Conservation (phyloP, 2,113 vertebrate species). For the Python bivittatus region DNA sequence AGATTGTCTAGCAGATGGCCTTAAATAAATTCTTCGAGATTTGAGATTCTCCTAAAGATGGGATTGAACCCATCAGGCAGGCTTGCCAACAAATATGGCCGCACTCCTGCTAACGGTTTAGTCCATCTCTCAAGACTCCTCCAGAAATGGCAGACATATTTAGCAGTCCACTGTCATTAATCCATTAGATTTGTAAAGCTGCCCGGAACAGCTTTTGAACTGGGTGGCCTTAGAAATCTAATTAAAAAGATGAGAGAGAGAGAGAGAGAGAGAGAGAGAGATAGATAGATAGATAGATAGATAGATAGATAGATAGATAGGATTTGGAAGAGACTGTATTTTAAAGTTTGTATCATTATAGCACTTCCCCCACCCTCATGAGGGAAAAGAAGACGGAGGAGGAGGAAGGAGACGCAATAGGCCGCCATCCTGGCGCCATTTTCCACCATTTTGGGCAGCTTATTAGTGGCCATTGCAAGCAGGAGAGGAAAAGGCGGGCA, state of each 20-base stretch:
- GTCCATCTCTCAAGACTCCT: background rate
- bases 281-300: too few species aligned
- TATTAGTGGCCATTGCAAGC: background rate
- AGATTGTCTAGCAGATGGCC: too few species aligned
- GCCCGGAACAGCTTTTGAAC: background rate
- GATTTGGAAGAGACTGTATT: background rate
- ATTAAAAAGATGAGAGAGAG: background rate
- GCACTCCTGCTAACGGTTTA: too few species aligned
- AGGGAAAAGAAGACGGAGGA: background rate
- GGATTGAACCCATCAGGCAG: too few species aligned
- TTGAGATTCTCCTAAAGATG: too few species aligned
- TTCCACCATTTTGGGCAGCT: background rate
- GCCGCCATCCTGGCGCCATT: background rate
- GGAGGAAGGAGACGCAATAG: background rate
- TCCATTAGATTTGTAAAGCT: background rate
- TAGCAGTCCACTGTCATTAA: background rate
- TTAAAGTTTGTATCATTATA: background rate
- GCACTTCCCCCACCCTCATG: background rate
- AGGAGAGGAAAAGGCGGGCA: background rate
- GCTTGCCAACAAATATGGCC: too few species aligned
- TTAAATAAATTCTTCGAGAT: too few species aligned
- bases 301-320: background rate
- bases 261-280: background rate
- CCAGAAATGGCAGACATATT: background rate
- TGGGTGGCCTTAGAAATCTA: background rate